A percentile compares a stretch with the other conserved stretches of the same genome.
Conservation (phyloP, 2,113 vertebrate genomes). For the Hydrolagus affinis region DNA sequence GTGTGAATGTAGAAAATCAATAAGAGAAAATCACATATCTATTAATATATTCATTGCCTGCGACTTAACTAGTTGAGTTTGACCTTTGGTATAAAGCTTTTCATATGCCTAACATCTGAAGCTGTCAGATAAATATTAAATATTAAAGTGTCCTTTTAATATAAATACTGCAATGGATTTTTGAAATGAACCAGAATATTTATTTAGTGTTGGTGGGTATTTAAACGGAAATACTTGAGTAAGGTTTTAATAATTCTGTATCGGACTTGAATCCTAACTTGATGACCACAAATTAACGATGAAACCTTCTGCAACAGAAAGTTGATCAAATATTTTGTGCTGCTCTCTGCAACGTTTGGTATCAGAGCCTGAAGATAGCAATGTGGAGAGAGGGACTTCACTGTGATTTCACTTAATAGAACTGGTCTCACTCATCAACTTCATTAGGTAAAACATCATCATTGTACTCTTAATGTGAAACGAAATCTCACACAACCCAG, state of each 20-base stretch:
- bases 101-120: not conserved
- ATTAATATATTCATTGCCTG: not conserved
- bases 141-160: not conserved
- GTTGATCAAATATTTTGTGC: not conserved
- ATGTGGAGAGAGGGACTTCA: not conserved
- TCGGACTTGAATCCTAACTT: not conserved
- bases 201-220: not conserved
- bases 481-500: not conserved
- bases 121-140: not conserved
- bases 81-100: not conserved
- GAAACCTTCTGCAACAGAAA: not conserved
- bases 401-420: not conserved
- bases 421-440: not conserved
- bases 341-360: not conserved
- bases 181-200: not conserved
- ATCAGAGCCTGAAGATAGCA: too few species aligned
- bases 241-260: not conserved
- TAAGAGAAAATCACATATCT: not conserved
- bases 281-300: not conserved
- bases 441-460: not conserved
- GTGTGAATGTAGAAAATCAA: not conserved
- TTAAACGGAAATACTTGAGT: not conserved
- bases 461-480: not conserved
- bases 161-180: not conserved
- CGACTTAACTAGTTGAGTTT: not conserved